Evolutionary conservation across 2,797 vertebrate species (phyloP).

Genomic region (Microtus californicus): DNA sequence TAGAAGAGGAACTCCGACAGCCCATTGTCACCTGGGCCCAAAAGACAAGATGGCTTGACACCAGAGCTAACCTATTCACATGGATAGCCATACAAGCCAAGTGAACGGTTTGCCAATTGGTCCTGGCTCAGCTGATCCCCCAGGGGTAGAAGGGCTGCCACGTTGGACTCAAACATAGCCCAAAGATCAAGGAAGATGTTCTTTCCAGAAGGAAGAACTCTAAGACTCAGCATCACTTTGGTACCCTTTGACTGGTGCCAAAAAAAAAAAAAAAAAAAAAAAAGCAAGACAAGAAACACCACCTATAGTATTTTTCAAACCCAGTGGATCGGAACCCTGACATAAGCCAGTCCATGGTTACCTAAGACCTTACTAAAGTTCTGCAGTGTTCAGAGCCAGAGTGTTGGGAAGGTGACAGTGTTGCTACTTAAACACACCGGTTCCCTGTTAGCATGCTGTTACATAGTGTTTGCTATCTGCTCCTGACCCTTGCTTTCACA

Average conservation of each 20-base stretch:
- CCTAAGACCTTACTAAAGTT: not conserved
- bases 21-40: not conserved
- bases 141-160: rapidly evolving
- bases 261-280: too few relatives aligned
- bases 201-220: not conserved
- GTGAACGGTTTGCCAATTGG: not conserved
- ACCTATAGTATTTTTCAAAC: not conserved
- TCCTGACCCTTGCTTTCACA: not conserved
- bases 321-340: not conserved
- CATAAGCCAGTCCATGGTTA: rapidly evolving
- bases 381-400: not conserved
- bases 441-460: rapidly evolving
- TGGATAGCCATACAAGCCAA: not conserved
- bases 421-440: rapidly evolving
- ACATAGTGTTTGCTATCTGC: not conserved
- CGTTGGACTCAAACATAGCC: rapidly evolving
- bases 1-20: not conserved
- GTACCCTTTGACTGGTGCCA: rapidly evolving
- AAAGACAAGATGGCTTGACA: not conserved
- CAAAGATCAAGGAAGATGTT: not conserved
- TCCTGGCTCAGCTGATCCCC: not conserved
- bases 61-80: not conserved
- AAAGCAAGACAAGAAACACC: not conserved
- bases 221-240: not conserved
- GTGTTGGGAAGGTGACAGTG: too few relatives aligned